These are phyloP conservation scores for Zaprionus vittiger DNA, from an alignment of 1,140 invertebrate genomes.

Conservation along the genomic window DNA sequence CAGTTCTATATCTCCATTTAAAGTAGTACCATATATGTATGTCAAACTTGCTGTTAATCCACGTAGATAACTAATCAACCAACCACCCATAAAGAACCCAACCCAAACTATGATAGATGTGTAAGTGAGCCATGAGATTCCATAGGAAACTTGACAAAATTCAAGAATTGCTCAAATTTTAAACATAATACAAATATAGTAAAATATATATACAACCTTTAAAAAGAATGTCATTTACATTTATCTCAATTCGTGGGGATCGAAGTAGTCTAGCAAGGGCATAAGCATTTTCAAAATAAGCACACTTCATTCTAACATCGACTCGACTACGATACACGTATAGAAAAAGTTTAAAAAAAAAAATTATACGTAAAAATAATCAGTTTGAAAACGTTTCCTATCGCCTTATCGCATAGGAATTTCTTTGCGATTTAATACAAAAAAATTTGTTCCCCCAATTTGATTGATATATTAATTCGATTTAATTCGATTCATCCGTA, in stretches of 20 bases:
- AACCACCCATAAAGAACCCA: slow-evolving; percentile 35
- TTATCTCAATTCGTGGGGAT: background rate
- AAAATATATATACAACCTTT: background rate
- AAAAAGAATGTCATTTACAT: background rate
- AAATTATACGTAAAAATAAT: slow-evolving; percentile 67
- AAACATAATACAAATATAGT: background rate
- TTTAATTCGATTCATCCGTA: background rate
- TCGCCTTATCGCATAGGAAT: slow-evolving; percentile 9
- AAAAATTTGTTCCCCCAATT: slow-evolving; percentile 1
- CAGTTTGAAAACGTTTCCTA: slow-evolving; percentile 19
- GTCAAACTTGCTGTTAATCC: slow-evolving; percentile 14
- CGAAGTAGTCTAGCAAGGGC: slow-evolving; percentile 33
- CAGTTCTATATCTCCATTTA: too few species aligned
- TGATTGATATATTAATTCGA: slow-evolving; percentile 17
- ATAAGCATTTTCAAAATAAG: slow-evolving; percentile 20
- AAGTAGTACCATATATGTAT: too few species aligned
- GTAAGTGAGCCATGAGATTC: background rate
- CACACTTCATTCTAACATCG: slow-evolving; percentile 41
- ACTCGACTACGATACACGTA: slow-evolving; percentile 45
- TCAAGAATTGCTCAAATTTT: background rate
- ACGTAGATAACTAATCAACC: slow-evolving; percentile 44
- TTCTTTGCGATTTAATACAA: background rate
- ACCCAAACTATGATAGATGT: background rate
- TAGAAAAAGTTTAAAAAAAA: slow-evolving; percentile 35
- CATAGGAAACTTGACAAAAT: background rate